Conservation (phyloP, 1,140 invertebrate genomes). For the Papilio aristodemus region DNA sequence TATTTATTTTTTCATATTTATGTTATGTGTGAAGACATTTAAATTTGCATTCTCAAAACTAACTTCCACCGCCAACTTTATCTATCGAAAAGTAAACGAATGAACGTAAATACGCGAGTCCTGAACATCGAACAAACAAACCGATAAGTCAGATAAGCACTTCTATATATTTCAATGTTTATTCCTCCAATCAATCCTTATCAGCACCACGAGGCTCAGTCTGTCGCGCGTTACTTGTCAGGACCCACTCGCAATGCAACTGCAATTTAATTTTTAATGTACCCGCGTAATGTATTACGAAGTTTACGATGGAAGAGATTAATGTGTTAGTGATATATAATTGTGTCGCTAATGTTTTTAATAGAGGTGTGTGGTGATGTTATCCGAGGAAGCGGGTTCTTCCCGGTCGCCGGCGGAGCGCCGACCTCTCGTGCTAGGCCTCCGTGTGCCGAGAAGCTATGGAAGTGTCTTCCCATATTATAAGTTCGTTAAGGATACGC, state of each 20-base stretch:
- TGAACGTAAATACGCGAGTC: constrained; percentile 39
- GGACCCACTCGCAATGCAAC: neutral
- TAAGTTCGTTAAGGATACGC: constrained; percentile 70
- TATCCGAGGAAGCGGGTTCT: constrained; percentile 41
- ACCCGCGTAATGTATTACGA: constrained; percentile 36
- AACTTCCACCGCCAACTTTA: constrained; percentile 21
- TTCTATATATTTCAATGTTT: constrained; percentile 57
- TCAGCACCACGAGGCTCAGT: constrained; percentile 51
- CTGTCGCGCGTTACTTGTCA: constrained; percentile 31
- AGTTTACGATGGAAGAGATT: constrained; percentile 15
- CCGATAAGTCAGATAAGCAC: constrained; percentile 72
- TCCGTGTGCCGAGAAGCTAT: constrained; percentile 72
- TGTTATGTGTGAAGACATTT: neutral
- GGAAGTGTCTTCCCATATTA: constrained; percentile 78
- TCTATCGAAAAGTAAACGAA: constrained; percentile 12
- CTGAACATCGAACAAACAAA: constrained; percentile 56
- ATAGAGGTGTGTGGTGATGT: constrained; percentile 48
- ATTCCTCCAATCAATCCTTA: constrained; percentile 70
- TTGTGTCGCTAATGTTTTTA: constrained; percentile 41
- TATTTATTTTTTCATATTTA: neutral
- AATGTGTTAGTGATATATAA: constrained; percentile 8
- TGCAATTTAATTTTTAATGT: constrained; percentile 28
- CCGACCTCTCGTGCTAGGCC: constrained; percentile 48
- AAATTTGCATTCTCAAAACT: neutral
- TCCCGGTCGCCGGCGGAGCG: constrained; percentile 51